Evolutionary conservation across 1,140 invertebrate species (phyloP).

Genomic region (Mizuhopecten yessoensis): DNA sequence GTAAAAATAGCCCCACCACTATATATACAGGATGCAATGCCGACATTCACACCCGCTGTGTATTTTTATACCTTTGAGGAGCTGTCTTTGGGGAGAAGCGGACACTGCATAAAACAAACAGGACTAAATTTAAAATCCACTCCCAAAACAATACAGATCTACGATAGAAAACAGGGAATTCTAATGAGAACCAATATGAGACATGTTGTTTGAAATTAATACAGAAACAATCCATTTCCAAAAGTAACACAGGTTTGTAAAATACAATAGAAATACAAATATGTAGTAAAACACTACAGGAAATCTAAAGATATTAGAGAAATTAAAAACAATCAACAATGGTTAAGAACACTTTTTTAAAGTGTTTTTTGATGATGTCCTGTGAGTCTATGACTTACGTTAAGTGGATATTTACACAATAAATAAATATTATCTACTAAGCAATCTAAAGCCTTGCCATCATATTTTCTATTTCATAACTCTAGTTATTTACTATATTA

Average conservation of each 20-base stretch:
- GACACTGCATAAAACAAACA: constrained; percentile 50
- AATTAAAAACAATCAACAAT: too few species aligned
- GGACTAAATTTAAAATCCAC: constrained; percentile 36
- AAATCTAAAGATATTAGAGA: too few species aligned
- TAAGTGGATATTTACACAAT: too few species aligned
- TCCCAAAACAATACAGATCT: background rate
- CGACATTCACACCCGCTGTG: background rate
- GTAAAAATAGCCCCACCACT: background rate
- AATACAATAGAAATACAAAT: too few species aligned
- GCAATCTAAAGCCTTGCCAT: too few species aligned
- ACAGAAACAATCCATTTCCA: background rate
- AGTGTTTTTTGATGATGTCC: too few species aligned
- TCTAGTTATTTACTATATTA: too few species aligned
- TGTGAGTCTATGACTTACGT: too few species aligned
- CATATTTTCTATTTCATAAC: too few species aligned
- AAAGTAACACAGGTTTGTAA: background rate
- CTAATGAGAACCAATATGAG: background rate
- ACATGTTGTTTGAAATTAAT: background rate
- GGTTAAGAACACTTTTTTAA: too few species aligned
- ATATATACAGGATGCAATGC: constrained; percentile 26
- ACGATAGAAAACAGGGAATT: background rate
- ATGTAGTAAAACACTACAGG: too few species aligned
- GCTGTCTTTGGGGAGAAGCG: constrained; percentile 47
- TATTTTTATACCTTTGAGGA: constrained; percentile 51
- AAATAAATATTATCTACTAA: too few species aligned